Base-by-base conservation (phyloP, 1,140 invertebrate genomes). In the Matsumurasca onukii region DNA sequence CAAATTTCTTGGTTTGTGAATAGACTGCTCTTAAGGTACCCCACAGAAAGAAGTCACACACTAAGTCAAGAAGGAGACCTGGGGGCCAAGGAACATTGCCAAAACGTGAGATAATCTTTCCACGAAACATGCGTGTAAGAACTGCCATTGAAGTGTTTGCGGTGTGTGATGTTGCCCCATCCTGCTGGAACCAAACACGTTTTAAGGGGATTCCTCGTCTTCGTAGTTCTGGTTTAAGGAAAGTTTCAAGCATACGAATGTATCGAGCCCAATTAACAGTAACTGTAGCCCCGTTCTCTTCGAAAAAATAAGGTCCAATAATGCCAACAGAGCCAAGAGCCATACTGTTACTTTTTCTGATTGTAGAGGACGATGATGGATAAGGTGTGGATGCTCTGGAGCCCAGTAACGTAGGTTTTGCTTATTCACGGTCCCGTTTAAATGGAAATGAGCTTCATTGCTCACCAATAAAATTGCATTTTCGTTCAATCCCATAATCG, bases 21-120 rank as follows among this genome's bases (percentile, higher is more conserved):
- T 52, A 75, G 68, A 30, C 48, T 59, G 57, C 71, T 67, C 70
- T 76, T 73, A 31, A 74, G 68, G 65, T 69, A 71, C 24, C 67
- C 72, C 70, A 74, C 29, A 78, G 67, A 69, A 75, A 79, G 70
- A 78, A 80, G 66, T 80, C 75, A 30, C 66, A 66, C 31, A 71
- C 34, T 24, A 71, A 64, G 74, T 30, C 79, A 71, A 73, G 78
- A 77, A 25, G 76, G 75, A 22, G 31, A 31, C 31, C 31, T 64
- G 64, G 77, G 66, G 75, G 75, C 72, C 74, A 74, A 31, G 72
- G 49, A 29, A 74, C 59, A 73, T 74, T 70, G 52, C 66, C 71
- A 39, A 39, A 52, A 13, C 69, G 69, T 67, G 70, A 71, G 39
- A 76, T 73, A 65, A 76, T 31, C 70, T 72, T 71, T 70, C 66